A percentile compares a stretch with the other conserved stretches of the same genome.
Evolutionary conservation across 2,888 invertebrate genomes (phyloP).

Genomic region (Asteroscopus sphinx): DNA sequence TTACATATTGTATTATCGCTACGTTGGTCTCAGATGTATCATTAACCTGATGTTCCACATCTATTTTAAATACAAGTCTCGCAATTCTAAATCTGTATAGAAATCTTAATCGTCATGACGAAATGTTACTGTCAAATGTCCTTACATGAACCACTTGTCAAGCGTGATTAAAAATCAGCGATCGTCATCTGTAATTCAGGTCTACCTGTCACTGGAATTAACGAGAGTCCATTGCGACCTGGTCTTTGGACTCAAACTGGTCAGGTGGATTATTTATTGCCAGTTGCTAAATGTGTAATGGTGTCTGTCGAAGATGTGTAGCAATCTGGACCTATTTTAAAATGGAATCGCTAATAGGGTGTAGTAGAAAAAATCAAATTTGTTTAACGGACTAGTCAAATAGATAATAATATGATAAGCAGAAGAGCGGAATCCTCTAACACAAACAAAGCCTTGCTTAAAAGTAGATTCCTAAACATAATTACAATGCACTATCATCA

Average conservation of each 20-base stretch:
- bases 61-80: background rate
- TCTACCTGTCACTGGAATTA: slow-evolving; percentile 56
- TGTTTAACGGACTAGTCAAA: too few species aligned
- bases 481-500: too few species aligned
- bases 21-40: background rate
- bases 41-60: background rate
- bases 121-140: slow-evolving; percentile 44
- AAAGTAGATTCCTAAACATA: too few species aligned
- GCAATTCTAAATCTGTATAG: slow-evolving; percentile 18
- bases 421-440: too few species aligned
- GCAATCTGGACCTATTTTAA: background rate
- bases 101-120: slow-evolving; percentile 31
- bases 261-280: slow-evolving; percentile 58
- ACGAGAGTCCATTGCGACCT: slow-evolving; percentile 38
- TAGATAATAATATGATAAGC: too few species aligned
- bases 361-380: too few species aligned
- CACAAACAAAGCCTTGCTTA: too few species aligned
- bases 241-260: slow-evolving; percentile 49
- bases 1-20: too few species aligned
- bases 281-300: slow-evolving; percentile 24
- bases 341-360: too few species aligned
- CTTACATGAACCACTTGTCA: slow-evolving; percentile 53
- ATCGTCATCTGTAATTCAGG: slow-evolving; percentile 44
- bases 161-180: slow-evolving; percentile 46
- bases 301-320: background rate